Evolutionary conservation across 1,140 invertebrate species (phyloP), one percentile per base, ranked within the genome.

Genomic region (Drosophila malerkotliana): DNA sequence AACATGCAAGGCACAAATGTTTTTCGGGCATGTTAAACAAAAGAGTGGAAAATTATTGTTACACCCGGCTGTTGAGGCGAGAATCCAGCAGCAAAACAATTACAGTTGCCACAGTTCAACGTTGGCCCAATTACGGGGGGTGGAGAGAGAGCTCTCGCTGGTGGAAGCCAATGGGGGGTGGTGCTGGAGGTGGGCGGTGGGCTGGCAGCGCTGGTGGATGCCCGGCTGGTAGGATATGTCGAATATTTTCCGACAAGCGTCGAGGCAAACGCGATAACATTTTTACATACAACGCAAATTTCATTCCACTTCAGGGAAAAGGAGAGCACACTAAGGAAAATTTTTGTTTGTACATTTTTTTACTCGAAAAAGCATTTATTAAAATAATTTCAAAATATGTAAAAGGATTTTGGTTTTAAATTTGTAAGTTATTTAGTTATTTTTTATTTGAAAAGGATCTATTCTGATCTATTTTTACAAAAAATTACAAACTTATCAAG

Each of bases 241-340:
- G 75, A 83, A 84, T 76, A 72, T 72, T 72, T 84, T 61, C 58
- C 71, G 60, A 60, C 72, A 68, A 79, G 72, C 62, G 72, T 55
- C 59, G 64, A 62, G 80, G 67, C 69, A 79, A 84, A 58, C 72
- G 81, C 80, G 81, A 84, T 84, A 84, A 76, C 77, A 83, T 83
- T 83, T 83, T 83, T 75, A 82, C 75, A 82, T 81, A 82, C 73
- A 80, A 80, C 72, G 60, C 78, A 72, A 81, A 80, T 81, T 80
- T 80, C 59, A 71, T 76, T 71, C 64, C 39, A 51, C 62, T 49
- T 34, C 12, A 10, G 18, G 8, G 3, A 18, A 10, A 67, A 32
- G 45, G 26, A 68, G 44, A 47, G 44, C 15, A 47, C 44, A 47
- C 44, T 47, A 3, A 0, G 24, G 24, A 14, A 47, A 47, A 47